Evolutionary conservation across 2,797 vertebrate genomes (phyloP).

Genomic region (Mormyrops attenuatus): DNA sequence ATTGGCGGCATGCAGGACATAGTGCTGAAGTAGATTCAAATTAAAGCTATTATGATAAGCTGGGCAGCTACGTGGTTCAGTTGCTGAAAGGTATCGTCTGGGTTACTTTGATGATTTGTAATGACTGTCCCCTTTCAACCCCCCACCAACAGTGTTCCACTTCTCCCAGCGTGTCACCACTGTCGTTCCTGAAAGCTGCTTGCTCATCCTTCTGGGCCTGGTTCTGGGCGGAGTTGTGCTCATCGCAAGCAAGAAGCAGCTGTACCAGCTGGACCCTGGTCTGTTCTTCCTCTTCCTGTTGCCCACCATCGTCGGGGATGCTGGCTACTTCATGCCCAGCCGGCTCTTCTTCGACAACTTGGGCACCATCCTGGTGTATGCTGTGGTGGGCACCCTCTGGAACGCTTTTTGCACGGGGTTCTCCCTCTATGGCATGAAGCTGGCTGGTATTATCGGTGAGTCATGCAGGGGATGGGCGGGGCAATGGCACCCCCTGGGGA

Average conservation of each 20-base stretch:
- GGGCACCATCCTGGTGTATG: constrained; percentile 86
- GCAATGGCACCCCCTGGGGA: background rate
- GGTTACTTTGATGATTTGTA: background rate
- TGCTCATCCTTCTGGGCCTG: constrained; percentile 87
- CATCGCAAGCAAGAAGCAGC: constrained; percentile 83
- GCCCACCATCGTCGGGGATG: constrained; percentile 88
- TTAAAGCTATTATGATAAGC: background rate
- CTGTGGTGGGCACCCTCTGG: constrained; percentile 90
- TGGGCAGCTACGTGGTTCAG: background rate
- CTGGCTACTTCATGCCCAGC: constrained; percentile 92
- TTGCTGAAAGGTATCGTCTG: background rate
- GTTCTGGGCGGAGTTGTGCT: constrained; percentile 83
- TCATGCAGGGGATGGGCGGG: background rate
- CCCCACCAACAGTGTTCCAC: constrained; percentile 74
- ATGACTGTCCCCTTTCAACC: background rate
- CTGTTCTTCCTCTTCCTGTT: constrained; percentile 95
- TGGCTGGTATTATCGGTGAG: constrained; percentile 79
- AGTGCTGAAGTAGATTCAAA: background rate
- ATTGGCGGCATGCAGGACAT: background rate
- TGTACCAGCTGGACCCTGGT: constrained; percentile 87
- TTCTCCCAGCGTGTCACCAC: constrained; percentile 87
- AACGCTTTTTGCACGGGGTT: constrained; percentile 86
- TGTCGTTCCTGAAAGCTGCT: constrained; percentile 84
- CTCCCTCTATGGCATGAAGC: constrained; percentile 78
- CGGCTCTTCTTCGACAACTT: constrained; percentile 91